These are phyloP conservation scores for Lophius piscatorius DNA, from an alignment of 2,113 vertebrate species.

Conservation along the genomic window DNA sequence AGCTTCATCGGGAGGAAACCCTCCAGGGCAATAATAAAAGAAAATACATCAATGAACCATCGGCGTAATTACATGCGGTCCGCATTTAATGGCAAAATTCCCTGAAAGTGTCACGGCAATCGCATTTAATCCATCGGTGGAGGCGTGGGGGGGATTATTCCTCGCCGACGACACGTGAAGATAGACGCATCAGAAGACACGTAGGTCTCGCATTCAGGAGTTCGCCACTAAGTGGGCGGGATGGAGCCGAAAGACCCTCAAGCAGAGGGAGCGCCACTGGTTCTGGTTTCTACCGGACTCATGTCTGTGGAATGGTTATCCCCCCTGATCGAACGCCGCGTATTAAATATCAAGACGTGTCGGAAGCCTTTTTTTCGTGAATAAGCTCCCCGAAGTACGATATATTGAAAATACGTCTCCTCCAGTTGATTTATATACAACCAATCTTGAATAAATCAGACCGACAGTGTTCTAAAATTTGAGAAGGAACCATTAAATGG, in stretches of 20 bases:
- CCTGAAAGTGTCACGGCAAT: constrained; percentile 54
- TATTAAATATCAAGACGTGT: no score
- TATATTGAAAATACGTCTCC: no score
- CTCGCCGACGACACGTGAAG: constrained; percentile 43
- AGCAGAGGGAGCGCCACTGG: constrained; percentile 38
- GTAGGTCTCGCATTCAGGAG: constrained; percentile 27
- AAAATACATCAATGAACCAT: constrained; percentile 38
- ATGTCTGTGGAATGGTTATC: no score
- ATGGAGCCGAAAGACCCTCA: constrained; percentile 21
- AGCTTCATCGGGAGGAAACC: constrained; percentile 53
- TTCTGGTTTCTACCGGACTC: no score
- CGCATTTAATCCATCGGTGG: constrained; percentile 43
- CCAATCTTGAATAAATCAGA: no score
- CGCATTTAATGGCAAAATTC: constrained; percentile 59
- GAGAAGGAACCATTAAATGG: no score
- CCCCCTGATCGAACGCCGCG: no score
- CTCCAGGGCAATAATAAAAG: constrained; percentile 59
- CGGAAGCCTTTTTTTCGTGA: no score
- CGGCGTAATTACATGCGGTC: constrained; percentile 57
- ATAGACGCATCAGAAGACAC: constrained; percentile 41
- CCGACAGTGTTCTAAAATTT: no score
- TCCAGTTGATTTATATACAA: no score
- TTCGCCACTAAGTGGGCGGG: constrained; percentile 24
- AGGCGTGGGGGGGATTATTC: constrained; percentile 43
- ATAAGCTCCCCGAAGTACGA: no score